Base-by-base conservation (phyloP, 2,888 invertebrate genomes). In the Neoitamus cyanurus region DNA sequence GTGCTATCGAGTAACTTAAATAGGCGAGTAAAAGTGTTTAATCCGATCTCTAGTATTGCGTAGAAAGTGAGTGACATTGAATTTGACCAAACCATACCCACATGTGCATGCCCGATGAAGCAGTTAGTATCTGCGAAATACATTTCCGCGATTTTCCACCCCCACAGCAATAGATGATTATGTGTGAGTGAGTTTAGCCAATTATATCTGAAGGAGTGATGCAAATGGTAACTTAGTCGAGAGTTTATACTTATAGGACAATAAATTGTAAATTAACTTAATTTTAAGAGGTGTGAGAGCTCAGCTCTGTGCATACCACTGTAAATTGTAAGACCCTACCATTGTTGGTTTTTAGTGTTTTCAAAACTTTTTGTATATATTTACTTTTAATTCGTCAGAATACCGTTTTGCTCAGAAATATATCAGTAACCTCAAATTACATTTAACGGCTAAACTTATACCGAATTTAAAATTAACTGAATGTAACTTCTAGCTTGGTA, bases 181-280 rank as follows among this genome's bases (percentile, higher is more conserved):
- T 58, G 58, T 58, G 25, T 58, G 58, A 58, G 25, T 58, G 58
- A 58, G 25, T 58, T 42, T 15, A 58, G 58, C 58, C 58, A 20
- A 58, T 58, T 42, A 9, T 42, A 58, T 58, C 58, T 25, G 25
- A 3, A 58, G 20, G 25, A 20, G 11, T 58, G 58, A 15, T 25
- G 58, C 2, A 58, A 58, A 58, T 58, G 58, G 25, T 20, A 58
- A 58, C 20, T 58, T 46, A 77, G 15, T 77, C 42, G n/a, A 25
- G n/a, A 11, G 9, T 77, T 77, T 46, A 46, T 77, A 77, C 77
- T 46, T 77, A 73, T 77, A 77, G 77, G 77, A 77, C 77, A 77
- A 77, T 77, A 77, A 77, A 77, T 25, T 77, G 42, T 42, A 42
- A 77, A 73, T 31, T 15, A 20, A 58, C 7, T 25, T 15, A 58